These are phyloP conservation scores for Physeter macrocephalus DNA, from an alignment of 2,113 vertebrate species.

Conservation along the genomic window DNA sequence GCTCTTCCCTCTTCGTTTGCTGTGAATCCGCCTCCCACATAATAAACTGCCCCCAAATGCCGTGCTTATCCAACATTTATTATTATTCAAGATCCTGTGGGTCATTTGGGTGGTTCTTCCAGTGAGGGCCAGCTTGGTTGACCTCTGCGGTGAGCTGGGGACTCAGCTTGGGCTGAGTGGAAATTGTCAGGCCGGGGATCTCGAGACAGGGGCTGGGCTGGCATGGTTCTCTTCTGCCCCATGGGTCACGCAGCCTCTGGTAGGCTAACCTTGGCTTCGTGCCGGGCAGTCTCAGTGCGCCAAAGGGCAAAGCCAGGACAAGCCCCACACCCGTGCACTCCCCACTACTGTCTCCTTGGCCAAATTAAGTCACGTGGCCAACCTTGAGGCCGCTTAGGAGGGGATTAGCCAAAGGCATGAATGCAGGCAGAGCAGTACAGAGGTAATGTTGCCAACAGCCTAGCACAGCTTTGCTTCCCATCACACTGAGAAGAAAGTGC, in stretches of 20 bases:
- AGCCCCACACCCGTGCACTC: not conserved
- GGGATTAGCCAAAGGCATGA: not conserved
- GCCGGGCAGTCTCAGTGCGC: accelerated
- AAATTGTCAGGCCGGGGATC: no score
- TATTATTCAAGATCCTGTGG: not conserved
- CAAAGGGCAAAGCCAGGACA: not conserved
- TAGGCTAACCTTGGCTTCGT: not conserved
- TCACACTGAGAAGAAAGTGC: not conserved
- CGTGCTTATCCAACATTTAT: not conserved
- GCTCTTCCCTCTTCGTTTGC: not conserved
- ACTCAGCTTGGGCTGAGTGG: not conserved
- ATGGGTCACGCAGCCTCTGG: accelerated
- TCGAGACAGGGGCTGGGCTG: not conserved
- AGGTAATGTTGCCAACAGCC: accelerated
- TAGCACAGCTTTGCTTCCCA: no score
- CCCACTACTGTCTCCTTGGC: not conserved
- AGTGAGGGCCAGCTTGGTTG: not conserved
- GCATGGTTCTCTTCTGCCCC: no score
- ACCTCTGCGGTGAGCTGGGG: not conserved
- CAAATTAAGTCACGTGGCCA: not conserved
- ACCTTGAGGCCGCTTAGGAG: accelerated
- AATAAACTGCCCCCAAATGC: not conserved
- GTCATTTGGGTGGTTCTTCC: not conserved
- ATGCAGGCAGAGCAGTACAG: no score
- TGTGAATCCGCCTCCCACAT: not conserved